Conservation (phyloP, 2,888 invertebrate genomes). For the Zaprionus bogoriensis region DNA sequence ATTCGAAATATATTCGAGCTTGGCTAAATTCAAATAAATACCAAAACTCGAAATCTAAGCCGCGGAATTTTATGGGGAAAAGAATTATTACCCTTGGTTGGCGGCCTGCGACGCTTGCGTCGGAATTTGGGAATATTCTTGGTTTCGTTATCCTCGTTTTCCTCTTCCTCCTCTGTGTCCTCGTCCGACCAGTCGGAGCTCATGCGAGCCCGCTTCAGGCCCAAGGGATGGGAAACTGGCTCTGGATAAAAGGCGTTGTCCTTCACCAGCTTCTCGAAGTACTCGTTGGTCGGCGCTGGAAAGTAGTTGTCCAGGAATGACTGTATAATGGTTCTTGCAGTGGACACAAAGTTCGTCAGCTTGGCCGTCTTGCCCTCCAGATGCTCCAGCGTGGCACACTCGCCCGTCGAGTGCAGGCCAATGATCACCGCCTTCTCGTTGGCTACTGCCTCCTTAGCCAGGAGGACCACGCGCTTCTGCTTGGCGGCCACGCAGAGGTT, state of each 20-base stretch:
- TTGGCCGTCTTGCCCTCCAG: conserved; percentile 97
- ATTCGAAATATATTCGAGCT: no score
- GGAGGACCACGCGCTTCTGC: conserved; percentile 90
- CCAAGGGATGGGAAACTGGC: conserved; percentile 18
- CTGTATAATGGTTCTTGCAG: conserved; percentile 94
- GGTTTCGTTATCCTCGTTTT: conserved; percentile 82
- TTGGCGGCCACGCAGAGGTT: conserved; percentile 99
- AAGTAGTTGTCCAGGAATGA: conserved; percentile 98
- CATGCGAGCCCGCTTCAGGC: conserved; percentile 38
- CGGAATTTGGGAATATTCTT: neutral
- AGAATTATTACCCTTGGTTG: neutral
- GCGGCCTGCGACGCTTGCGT: neutral
- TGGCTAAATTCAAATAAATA: no score
- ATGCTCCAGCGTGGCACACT: conserved; percentile 97
- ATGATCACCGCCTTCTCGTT: conserved; percentile 99
- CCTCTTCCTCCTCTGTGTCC: conserved; percentile 26
- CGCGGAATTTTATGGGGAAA: no score
- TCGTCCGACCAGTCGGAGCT: conserved; percentile 30
- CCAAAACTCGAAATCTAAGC: no score
- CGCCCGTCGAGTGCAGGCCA: conserved; percentile 98
- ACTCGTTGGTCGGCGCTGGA: conserved; percentile 94
- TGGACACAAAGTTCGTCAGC: conserved; percentile 97
- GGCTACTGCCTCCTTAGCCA: conserved; percentile 92
- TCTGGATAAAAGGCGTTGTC: conserved; percentile 23
- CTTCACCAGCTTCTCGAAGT: conserved; percentile 88